phyloP scores from a whole-genome alignment of 2,113 vertebrate species.

The Ameiurus melas region DNA sequence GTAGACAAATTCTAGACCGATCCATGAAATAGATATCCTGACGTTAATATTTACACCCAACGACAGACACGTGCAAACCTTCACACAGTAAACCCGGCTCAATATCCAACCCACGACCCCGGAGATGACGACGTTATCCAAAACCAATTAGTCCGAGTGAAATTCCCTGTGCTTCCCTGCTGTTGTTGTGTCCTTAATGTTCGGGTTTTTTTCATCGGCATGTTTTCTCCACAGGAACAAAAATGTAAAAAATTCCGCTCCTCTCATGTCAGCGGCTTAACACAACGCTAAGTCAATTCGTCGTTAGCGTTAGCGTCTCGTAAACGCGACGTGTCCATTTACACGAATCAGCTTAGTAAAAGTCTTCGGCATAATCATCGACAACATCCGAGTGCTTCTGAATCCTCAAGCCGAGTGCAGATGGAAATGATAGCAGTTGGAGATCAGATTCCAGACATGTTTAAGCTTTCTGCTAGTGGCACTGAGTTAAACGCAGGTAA shows the following conservation, averaged over 20 bases:
- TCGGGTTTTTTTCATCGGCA: not conserved
- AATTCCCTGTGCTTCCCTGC: not conserved
- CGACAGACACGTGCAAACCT: not conserved
- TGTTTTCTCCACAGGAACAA: not conserved
- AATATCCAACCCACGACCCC: not conserved
- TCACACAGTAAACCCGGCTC: not conserved
- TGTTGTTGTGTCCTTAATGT: not conserved
- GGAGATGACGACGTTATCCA: not conserved
- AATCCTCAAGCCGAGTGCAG: not conserved
- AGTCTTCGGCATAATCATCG: not conserved
- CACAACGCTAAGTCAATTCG: not conserved
- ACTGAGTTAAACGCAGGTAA: slow-evolving; percentile 12
- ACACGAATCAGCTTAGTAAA: not conserved
- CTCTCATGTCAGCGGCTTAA: not conserved
- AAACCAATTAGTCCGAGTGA: not conserved
- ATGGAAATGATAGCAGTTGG: not conserved
- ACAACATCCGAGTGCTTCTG: not conserved
- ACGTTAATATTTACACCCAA: no score
- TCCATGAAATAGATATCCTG: no score
- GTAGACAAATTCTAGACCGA: no score
- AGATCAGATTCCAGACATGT: slow-evolving; percentile 14
- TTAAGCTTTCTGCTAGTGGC: slow-evolving; percentile 6
- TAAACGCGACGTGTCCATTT: not conserved
- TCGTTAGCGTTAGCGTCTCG: not conserved
- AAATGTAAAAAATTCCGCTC: not conserved